These are phyloP conservation scores for Canis aureus DNA, from an alignment of 2,113 vertebrate species.

Conservation along the genomic window DNA sequence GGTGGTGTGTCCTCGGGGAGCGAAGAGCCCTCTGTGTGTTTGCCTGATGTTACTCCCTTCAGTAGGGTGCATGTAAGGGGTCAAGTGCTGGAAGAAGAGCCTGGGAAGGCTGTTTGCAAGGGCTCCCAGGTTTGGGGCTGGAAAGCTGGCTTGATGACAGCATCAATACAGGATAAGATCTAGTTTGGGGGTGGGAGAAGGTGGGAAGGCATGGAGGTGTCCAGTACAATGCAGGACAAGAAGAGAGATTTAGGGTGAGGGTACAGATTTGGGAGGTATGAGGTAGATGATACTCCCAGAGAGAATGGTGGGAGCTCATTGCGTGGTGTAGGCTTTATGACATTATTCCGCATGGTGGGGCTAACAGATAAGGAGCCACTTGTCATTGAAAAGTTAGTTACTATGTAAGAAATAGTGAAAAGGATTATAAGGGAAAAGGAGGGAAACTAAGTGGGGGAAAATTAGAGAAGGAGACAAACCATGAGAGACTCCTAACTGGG, in stretches of 20 bases:
- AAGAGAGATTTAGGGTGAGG: too few relatives aligned
- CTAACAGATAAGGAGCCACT: neutral
- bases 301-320: neutral
- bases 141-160: neutral
- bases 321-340: neutral
- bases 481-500: too few relatives aligned
- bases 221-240: neutral
- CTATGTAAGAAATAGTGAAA: too few relatives aligned
- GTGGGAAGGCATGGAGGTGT: neutral
- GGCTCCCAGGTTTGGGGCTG: neutral
- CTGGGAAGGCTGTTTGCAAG: neutral
- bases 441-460: too few relatives aligned
- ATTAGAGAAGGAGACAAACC: too few relatives aligned
- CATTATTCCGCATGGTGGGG: neutral
- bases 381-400: neutral
- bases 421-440: too few relatives aligned
- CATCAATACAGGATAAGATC: neutral
- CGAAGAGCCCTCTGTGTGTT: neutral
- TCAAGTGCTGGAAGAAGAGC: neutral
- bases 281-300: neutral
- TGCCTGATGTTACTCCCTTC: neutral
- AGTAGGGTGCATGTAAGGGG: neutral
- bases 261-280: neutral
- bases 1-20: neutral
- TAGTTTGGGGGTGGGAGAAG: neutral